Percentiles rank a stretch among this genome's conserved stretches.
Evolutionary conservation across 2,113 vertebrate species (phyloP).

Genomic region (Hucho hucho): DNA sequence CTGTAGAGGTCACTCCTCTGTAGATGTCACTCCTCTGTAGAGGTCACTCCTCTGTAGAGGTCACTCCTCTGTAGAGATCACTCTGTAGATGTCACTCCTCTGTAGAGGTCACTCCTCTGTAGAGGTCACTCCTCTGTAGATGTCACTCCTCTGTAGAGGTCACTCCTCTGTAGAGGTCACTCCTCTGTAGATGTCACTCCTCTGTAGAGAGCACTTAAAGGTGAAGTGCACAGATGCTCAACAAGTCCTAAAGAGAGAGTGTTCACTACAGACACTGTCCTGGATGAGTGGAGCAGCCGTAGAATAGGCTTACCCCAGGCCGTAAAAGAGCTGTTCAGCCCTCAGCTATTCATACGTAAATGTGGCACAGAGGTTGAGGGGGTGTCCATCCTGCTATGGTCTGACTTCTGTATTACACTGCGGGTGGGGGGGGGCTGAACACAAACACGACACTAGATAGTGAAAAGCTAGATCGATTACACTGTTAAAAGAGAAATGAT

Average conservation of each 20-base stretch:
- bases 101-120: no score
- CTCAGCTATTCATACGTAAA: constrained; percentile 74
- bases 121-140: no score
- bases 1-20: no score
- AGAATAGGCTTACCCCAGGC: constrained; percentile 10
- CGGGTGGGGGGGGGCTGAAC: not conserved
- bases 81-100: no score
- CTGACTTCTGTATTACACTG: constrained; percentile 42
- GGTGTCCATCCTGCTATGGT: constrained; percentile 54
- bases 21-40: no score
- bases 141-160: no score
- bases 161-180: no score
- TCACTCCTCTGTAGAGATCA: no score
- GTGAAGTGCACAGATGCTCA: constrained; percentile 2
- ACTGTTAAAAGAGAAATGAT: no score
- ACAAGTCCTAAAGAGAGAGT: not conserved
- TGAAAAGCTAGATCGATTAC: no score
- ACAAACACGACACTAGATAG: no score
- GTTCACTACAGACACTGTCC: not conserved
- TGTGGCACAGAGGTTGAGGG: constrained; percentile 40
- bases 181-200: not conserved
- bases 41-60: no score
- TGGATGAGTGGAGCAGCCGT: not conserved
- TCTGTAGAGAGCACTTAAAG: not conserved
- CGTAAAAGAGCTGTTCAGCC: constrained; percentile 63